A percentile compares a stretch with the other conserved stretches of the same genome.
These are phyloP conservation scores for Falco naumanni DNA, from an alignment of 2,797 vertebrate species.

Conservation along the genomic window DNA sequence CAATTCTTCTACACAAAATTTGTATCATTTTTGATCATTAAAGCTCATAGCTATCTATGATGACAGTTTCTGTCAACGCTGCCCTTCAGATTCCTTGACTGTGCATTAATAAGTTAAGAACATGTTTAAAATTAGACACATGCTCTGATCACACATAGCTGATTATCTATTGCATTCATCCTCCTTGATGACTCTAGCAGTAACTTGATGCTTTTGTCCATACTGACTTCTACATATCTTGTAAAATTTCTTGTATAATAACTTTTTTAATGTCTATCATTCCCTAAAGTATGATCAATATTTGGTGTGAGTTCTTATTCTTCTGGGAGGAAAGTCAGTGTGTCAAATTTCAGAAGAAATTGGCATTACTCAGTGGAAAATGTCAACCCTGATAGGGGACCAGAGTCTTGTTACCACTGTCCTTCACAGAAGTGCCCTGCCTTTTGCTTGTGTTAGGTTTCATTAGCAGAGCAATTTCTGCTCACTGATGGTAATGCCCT, in stretches of 20 bases:
- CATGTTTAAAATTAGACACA: background rate
- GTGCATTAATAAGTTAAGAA: background rate
- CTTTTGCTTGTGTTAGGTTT: conserved; percentile 5
- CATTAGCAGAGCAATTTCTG: background rate
- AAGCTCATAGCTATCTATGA: background rate
- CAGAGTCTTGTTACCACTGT: background rate
- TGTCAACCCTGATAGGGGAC: background rate
- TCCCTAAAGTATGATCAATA: background rate
- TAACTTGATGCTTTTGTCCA: background rate
- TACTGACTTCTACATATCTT: background rate
- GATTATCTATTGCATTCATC: background rate
- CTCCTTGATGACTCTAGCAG: background rate
- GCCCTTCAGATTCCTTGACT: background rate
- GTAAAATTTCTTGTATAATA: background rate
- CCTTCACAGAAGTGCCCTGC: background rate
- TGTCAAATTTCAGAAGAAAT: background rate
- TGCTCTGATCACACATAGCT: background rate
- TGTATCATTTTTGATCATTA: background rate
- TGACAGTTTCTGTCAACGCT: background rate
- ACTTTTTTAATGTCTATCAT: background rate
- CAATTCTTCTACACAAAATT: background rate
- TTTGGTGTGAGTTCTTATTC: background rate
- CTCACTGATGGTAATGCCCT: background rate
- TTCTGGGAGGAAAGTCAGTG: background rate
- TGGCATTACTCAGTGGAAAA: background rate